These are phyloP conservation scores for Coenonympha arcania DNA, from an alignment of 2,888 invertebrate species.

Conservation along the genomic window DNA sequence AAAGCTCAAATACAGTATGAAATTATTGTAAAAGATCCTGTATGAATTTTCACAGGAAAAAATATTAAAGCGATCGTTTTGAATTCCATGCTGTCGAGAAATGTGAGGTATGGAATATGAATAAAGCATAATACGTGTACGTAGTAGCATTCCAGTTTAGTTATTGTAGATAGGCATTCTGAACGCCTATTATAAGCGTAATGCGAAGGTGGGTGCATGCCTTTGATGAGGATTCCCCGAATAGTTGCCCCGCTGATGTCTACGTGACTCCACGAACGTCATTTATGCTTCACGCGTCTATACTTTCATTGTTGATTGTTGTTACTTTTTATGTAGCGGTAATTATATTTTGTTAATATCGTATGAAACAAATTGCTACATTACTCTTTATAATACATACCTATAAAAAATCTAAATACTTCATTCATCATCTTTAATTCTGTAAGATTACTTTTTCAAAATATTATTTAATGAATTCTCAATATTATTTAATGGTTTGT, in stretches of 20 bases:
- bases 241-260: constrained; percentile 51
- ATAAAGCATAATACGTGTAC: constrained; percentile 44
- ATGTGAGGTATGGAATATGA: constrained; percentile 49
- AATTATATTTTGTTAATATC: neutral
- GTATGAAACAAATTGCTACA: no score
- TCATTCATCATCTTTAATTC: no score
- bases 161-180: constrained; percentile 60
- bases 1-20: no score
- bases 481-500: no score
- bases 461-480: no score
- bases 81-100: constrained; percentile 26
- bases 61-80: neutral
- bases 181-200: constrained; percentile 48
- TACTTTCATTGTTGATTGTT: constrained; percentile 22
- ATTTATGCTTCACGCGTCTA: constrained; percentile 29
- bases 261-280: constrained; percentile 37
- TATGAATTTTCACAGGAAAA: neutral
- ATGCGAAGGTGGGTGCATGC: constrained; percentile 59
- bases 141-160: constrained; percentile 50
- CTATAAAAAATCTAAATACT: no score
- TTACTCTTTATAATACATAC: no score
- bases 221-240: constrained; percentile 65
- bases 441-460: no score
- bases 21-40: neutral
- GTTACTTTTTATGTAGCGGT: constrained; percentile 1